phyloP scores from a whole-genome alignment of 1,140 invertebrate species.

The Glossosoma conforme region DNA sequence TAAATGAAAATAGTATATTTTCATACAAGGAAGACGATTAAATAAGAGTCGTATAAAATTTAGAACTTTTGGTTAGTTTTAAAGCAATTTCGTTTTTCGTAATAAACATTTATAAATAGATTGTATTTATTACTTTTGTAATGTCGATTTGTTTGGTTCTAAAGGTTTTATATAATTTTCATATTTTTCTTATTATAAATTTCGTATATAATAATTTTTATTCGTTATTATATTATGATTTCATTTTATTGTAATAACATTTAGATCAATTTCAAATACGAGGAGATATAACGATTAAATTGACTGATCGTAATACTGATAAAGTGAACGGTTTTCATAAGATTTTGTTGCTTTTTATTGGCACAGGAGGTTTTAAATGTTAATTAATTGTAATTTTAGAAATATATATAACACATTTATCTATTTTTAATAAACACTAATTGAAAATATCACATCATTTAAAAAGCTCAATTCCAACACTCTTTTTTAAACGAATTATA shows the following conservation, averaged over 20 bases:
- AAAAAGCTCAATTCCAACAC: slow-evolving; percentile 27
- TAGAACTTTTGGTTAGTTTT: no score
- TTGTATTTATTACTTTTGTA: no score
- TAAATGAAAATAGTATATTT: not conserved
- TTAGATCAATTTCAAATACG: not conserved
- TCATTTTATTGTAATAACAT: not conserved
- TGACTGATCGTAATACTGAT: slow-evolving; percentile 9
- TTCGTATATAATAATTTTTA: not conserved
- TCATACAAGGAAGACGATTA: no score
- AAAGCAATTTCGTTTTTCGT: no score
- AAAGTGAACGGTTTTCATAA: slow-evolving; percentile 19
- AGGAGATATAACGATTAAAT: not conserved
- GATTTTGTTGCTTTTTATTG: slow-evolving; percentile 10
- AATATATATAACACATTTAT: not conserved
- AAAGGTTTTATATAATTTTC: no score
- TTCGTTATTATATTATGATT: not conserved
- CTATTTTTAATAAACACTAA: slow-evolving; percentile 15
- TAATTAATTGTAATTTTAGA: slow-evolving; percentile 5
- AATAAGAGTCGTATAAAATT: no score
- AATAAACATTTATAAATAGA: no score
- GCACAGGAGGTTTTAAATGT: slow-evolving; percentile 10
- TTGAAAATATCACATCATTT: slow-evolving; percentile 31
- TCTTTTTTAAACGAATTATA: no score
- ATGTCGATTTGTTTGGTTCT: no score
- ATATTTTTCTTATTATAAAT: no score